Evolutionary conservation across 2,797 vertebrate genomes (phyloP), one percentile per base, ranked within the genome.

Genomic region (Squalus acanthias): DNA sequence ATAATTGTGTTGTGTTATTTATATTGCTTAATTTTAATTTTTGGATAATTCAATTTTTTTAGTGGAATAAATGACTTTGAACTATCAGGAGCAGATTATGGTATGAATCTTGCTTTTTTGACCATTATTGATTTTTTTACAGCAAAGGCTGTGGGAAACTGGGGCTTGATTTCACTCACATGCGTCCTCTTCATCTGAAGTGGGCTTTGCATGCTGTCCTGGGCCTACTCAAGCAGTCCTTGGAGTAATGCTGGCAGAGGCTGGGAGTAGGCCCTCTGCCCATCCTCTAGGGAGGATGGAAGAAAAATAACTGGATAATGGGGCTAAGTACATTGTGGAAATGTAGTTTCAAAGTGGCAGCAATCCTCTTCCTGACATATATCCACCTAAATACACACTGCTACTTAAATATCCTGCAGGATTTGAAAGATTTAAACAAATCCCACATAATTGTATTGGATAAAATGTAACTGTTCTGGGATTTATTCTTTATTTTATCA

Each of bases 401-500:
- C 57, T 26, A 91, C 50, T 95, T 57, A 95, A 95, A 95, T 76
- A 57, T 33, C 94, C 46, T 76, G 26, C 53, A 74, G 94, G 69
- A 95, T 76, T 74, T 74, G 69, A 29, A 95, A 95, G 94, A n/a
- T 76, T 95, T 53, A 74, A 76, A 8, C 70, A 95, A 76, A 95
- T 95, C 94, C 94, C 70, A 76, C 70, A 95, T 95, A 95, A 95
- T 57, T 95, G 50, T 57, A 95, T 60, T 95, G 94, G 70, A 95
- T 95, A 74, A 92, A 95, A 60, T 72, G 94, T 76, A 95, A 95
- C 94, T 20, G 70, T 95, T 76, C 46, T 57, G 53, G 94, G 94
- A 95, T 95, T 76, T 95, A 95, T 95, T 95, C 69, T 74, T 74
- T 95, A 95, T 95, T 74, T 72, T 95, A 95, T 95, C 70, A 95